Conservation (phyloP, 2,797 vertebrate species). For the Graptemys geographica region DNA sequence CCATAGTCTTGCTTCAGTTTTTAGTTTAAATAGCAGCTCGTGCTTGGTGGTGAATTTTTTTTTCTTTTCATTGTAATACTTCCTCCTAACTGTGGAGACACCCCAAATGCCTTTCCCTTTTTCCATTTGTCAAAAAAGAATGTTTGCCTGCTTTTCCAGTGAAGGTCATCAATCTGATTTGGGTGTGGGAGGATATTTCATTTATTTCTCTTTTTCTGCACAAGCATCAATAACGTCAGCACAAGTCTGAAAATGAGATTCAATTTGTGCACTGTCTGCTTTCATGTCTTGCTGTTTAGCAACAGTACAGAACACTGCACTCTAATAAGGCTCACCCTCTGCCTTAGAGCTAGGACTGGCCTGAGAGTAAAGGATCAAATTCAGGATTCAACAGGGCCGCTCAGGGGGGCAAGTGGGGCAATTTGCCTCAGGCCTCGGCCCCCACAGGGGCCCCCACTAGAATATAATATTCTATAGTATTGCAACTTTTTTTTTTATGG, state of each 20-base stretch:
- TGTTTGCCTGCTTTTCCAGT: neutral
- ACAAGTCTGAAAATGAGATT: neutral
- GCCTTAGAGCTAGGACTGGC: neutral
- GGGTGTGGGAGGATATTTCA: rapidly evolving
- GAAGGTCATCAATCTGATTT: neutral
- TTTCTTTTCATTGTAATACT: neutral
- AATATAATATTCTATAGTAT: no score
- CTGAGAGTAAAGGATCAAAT: neutral
- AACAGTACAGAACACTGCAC: neutral
- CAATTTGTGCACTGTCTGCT: neutral
- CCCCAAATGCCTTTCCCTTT: neutral
- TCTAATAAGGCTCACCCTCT: neutral
- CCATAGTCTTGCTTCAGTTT: neutral
- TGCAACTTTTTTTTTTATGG: no score
- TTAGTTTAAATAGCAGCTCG: neutral
- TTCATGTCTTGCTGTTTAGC: neutral
- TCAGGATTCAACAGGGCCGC: neutral
- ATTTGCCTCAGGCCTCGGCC: no score
- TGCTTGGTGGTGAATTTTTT: neutral
- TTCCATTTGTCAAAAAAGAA: slow-evolving; percentile 9
- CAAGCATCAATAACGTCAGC: neutral
- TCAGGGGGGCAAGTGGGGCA: no score
- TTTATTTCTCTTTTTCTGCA: neutral
- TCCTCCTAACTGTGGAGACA: neutral
- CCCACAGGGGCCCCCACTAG: no score